phyloP scores from a whole-genome alignment of 2,797 vertebrate species.

The Aphelocoma californica region DNA sequence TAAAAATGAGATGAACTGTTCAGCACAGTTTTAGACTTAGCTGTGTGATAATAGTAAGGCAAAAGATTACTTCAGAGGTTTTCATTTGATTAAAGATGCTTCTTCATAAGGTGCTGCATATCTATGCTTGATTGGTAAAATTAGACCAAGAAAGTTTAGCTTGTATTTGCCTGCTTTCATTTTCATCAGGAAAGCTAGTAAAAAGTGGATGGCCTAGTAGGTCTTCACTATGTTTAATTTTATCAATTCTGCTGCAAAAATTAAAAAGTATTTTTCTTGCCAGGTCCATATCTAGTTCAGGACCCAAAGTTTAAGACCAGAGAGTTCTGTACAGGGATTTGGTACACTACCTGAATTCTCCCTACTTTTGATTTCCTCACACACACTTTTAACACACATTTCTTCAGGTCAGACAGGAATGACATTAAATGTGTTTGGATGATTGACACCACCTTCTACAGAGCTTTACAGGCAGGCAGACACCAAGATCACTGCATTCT shows the following conservation, averaged over 20 bases:
- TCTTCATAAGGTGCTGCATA: neutral
- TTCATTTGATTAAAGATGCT: neutral
- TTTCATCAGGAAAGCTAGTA: neutral
- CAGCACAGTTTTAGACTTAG: neutral
- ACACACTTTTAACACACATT: fast-evolving
- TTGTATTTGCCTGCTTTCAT: neutral
- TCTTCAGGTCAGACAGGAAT: neutral
- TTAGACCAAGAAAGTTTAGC: neutral
- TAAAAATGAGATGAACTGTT: neutral
- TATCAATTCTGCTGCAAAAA: neutral
- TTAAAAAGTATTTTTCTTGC: neutral
- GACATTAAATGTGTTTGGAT: neutral
- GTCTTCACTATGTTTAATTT: neutral
- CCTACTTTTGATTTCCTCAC: neutral
- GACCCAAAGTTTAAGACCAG: neutral
- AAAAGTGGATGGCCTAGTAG: neutral
- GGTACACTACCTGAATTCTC: neutral
- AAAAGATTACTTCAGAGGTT: neutral
- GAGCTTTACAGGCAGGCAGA: neutral
- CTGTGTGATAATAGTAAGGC: neutral
- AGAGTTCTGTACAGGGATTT: neutral
- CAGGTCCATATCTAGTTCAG: neutral
- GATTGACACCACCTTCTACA: neutral
- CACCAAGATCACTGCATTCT: fast-evolving
- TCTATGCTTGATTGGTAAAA: neutral